Conservation (phyloP, 2,113 vertebrate genomes). For the Garra rufa region DNA sequence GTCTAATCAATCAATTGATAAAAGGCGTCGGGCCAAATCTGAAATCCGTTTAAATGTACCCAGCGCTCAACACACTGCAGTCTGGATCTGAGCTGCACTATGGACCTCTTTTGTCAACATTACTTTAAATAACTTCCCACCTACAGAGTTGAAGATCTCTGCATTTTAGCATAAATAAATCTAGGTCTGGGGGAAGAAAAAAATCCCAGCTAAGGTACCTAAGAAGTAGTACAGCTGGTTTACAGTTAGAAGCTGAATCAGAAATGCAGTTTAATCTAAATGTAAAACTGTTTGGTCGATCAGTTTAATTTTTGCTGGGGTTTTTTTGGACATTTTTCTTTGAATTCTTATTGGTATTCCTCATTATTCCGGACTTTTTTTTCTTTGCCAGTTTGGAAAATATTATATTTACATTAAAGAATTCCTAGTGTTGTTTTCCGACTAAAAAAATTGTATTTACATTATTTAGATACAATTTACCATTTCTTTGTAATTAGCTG, state of each 20-base stretch:
- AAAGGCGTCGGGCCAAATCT: slow-evolving; percentile 5
- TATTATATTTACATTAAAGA: too few species aligned
- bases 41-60: background rate
- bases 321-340: too few species aligned
- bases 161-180: background rate
- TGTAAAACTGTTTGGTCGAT: background rate
- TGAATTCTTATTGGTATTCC: too few species aligned
- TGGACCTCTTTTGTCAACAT: slow-evolving; percentile 10
- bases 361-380: too few species aligned
- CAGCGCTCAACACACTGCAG: background rate
- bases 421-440: too few species aligned
- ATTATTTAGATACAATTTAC: too few species aligned
- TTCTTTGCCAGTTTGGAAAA: too few species aligned
- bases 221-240: background rate
- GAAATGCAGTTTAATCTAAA: background rate
- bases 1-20: slow-evolving; percentile 29
- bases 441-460: too few species aligned
- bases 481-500: too few species aligned
- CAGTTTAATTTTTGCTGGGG: background rate
- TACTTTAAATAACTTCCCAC: slow-evolving; percentile 21
- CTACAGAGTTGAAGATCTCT: slow-evolving; percentile 9
- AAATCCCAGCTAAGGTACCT: background rate
- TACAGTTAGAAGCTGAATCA: background rate
- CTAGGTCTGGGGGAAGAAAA: background rate
- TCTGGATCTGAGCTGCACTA: background rate